These are phyloP conservation scores for Xylota sylvarum DNA, from an alignment of 2,888 invertebrate genomes.

Conservation along the genomic window DNA sequence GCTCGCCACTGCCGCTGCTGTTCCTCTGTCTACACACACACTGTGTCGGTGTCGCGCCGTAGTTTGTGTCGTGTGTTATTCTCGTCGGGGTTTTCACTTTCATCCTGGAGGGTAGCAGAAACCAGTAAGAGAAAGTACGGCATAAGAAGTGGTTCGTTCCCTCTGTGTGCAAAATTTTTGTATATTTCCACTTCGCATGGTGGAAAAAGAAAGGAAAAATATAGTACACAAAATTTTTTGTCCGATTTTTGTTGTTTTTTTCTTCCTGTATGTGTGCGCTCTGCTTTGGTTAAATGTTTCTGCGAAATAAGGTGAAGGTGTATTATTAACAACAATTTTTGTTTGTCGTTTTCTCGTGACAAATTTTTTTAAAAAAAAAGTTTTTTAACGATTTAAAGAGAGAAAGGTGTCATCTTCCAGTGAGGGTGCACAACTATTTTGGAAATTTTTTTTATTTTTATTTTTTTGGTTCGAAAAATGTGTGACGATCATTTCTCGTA, in stretches of 20 bases:
- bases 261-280: slow-evolving; percentile 36
- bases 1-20: neutral
- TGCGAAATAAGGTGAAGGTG: slow-evolving; percentile 39
- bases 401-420: slow-evolving; percentile 7
- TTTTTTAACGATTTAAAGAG: neutral
- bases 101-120: slow-evolving; percentile 77
- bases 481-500: slow-evolving; percentile 71
- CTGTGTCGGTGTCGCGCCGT: slow-evolving; percentile 31
- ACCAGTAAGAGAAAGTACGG: slow-evolving; percentile 85
- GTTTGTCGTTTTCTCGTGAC: neutral
- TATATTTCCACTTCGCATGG: slow-evolving; percentile 74
- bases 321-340: slow-evolving; percentile 12
- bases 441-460: neutral
- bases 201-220: slow-evolving; percentile 62
- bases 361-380: neutral
- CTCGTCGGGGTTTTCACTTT: slow-evolving; percentile 77
- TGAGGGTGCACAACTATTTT: slow-evolving; percentile 23
- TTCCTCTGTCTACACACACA: neutral
- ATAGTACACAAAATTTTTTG: slow-evolving; percentile 54
- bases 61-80: slow-evolving; percentile 53
- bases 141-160: slow-evolving; percentile 82
- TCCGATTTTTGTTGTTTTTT: slow-evolving; percentile 11
- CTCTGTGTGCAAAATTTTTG: slow-evolving; percentile 77
- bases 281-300: slow-evolving; percentile 13
- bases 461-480: slow-evolving; percentile 36